Percentiles rank a stretch among this genome's conserved stretches.
phyloP scores from a whole-genome alignment of 2,888 invertebrate genomes.

The Nomada goodeniana region DNA sequence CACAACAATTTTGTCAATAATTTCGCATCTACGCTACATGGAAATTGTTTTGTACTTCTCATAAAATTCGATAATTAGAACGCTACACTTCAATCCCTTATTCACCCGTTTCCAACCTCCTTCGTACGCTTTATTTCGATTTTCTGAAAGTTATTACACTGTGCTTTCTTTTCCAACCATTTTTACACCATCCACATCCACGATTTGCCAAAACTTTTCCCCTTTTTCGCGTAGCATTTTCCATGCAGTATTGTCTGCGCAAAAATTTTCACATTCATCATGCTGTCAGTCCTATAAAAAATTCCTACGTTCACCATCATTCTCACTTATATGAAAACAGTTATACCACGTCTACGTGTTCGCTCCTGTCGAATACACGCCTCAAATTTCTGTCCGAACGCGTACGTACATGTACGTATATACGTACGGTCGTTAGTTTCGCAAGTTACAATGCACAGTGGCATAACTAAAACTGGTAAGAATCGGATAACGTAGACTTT shows the following conservation, averaged over 20 bases:
- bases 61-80: too few relatives aligned
- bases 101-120: too few relatives aligned
- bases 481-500: constrained; percentile 5
- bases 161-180: neutral
- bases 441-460: neutral
- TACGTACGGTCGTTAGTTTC: neutral
- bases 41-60: too few relatives aligned
- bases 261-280: neutral
- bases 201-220: neutral
- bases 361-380: neutral
- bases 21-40: too few relatives aligned
- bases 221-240: neutral
- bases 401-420: neutral
- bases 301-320: neutral
- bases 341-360: too few relatives aligned
- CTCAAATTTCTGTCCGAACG: neutral
- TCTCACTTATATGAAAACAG: neutral
- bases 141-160: too few relatives aligned
- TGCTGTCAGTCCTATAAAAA: neutral
- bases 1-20: too few relatives aligned
- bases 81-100: too few relatives aligned
- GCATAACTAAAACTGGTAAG: constrained; percentile 16
- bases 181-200: neutral
- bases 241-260: neutral
- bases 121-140: too few relatives aligned